Conservation (phyloP, 2,888 invertebrate genomes). For the Pandemis cinnamomeana region DNA sequence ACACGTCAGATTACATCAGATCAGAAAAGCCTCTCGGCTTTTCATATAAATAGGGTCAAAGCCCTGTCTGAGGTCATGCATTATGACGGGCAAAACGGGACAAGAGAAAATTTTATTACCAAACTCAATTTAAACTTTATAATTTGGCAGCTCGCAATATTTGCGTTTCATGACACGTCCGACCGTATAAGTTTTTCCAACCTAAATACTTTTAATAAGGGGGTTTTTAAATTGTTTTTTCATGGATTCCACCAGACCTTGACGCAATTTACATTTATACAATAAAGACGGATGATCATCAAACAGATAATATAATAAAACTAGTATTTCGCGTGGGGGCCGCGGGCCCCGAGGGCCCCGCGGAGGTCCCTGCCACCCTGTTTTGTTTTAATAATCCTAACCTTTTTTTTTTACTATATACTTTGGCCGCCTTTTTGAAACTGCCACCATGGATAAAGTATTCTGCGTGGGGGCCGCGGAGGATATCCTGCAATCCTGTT, state of each 20-base stretch:
- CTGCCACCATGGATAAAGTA: too few species aligned
- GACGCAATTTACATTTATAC: neutral
- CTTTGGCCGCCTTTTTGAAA: too few species aligned
- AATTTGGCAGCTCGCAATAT: conserved; percentile 5
- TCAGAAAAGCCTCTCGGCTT: neutral
- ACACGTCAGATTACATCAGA: neutral
- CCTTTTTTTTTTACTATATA: too few species aligned
- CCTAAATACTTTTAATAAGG: neutral
- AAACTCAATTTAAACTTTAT: conserved; percentile 6
- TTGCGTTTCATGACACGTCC: neutral
- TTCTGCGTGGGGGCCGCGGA: too few species aligned
- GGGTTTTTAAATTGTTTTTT: neutral
- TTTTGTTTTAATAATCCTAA: too few species aligned
- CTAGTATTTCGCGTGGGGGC: too few species aligned
- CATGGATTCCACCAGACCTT: neutral
- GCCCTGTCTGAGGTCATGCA: neutral
- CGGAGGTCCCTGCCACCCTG: too few species aligned
- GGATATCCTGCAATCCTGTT: too few species aligned
- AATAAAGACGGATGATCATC: too few species aligned
- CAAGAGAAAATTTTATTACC: conserved; percentile 3
- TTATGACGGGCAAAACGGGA: neutral
- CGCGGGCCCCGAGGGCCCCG: too few species aligned
- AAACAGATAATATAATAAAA: too few species aligned
- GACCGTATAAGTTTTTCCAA: neutral
- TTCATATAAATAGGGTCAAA: neutral